Percentiles rank a stretch among this genome's conserved stretches.
Conservation (phyloP, 1,140 invertebrate species). For the Penaeus indicus region DNA sequence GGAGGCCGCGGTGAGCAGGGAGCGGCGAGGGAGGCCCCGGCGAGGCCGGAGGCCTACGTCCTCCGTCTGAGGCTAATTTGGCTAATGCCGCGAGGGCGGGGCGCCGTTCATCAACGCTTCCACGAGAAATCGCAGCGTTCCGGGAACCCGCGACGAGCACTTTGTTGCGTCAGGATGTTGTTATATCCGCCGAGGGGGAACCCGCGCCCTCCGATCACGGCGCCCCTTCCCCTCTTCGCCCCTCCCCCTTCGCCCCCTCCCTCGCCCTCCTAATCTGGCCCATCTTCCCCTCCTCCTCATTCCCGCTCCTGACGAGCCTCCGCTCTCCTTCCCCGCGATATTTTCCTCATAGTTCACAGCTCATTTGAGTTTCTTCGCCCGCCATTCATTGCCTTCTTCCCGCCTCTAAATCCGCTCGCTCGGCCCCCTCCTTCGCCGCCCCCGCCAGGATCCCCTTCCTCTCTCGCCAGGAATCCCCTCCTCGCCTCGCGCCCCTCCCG, state of each 20-base stretch:
- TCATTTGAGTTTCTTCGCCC: not conserved
- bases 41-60: not conserved
- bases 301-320: no score
- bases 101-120: constrained; percentile 57
- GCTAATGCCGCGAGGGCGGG: constrained; percentile 54
- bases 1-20: not conserved
- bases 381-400: constrained; percentile 3
- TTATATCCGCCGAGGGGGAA: constrained; percentile 41
- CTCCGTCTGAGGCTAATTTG: constrained; percentile 40
- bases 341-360: not conserved
- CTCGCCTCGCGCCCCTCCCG: not conserved
- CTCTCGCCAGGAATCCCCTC: not conserved
- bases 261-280: not conserved
- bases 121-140: constrained; percentile 59
- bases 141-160: constrained; percentile 30
- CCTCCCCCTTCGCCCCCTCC: not conserved
- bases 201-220: no score
- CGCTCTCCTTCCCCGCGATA: not conserved
- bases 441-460: not conserved
- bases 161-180: constrained; percentile 58
- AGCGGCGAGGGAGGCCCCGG: no score
- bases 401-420: not conserved
- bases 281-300: not conserved
- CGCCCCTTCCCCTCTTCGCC: not conserved
- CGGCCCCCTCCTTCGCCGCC: not conserved